Conservation (phyloP, 2,113 vertebrate species). For the Microtus pennsylvanicus region DNA sequence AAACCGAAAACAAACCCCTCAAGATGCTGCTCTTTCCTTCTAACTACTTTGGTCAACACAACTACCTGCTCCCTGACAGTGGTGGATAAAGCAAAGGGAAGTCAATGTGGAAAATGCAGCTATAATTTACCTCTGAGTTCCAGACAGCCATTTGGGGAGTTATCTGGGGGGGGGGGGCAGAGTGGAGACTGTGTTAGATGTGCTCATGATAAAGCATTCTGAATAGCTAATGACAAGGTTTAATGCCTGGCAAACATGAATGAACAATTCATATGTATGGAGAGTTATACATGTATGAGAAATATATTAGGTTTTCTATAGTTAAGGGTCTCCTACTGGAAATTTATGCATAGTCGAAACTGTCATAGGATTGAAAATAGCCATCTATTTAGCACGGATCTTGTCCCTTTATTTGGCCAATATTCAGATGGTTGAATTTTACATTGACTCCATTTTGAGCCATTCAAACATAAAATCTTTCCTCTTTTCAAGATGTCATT, state of each 20-base stretch:
- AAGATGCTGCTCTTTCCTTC: constrained; percentile 63
- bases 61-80: constrained; percentile 42
- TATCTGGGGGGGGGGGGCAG: neutral
- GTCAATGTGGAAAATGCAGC: constrained; percentile 11
- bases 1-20: constrained; percentile 64
- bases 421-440: constrained; percentile 42
- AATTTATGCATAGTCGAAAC: neutral
- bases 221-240: neutral
- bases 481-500: constrained; percentile 15
- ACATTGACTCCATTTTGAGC: constrained; percentile 1
- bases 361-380: neutral
- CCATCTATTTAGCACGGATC: neutral
- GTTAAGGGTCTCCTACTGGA: neutral
- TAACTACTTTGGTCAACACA: constrained; percentile 37
- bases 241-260: neutral
- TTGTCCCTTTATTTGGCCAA: constrained; percentile 18
- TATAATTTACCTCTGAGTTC: neutral
- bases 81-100: constrained; percentile 23
- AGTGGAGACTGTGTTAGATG: neutral
- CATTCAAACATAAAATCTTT: neutral
- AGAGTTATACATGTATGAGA: neutral
- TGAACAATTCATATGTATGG: neutral
- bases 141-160: neutral
- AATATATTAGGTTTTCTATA: neutral
- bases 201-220: neutral